Conservation (phyloP, 2,113 vertebrate species). For the Brachirus orientalis region DNA sequence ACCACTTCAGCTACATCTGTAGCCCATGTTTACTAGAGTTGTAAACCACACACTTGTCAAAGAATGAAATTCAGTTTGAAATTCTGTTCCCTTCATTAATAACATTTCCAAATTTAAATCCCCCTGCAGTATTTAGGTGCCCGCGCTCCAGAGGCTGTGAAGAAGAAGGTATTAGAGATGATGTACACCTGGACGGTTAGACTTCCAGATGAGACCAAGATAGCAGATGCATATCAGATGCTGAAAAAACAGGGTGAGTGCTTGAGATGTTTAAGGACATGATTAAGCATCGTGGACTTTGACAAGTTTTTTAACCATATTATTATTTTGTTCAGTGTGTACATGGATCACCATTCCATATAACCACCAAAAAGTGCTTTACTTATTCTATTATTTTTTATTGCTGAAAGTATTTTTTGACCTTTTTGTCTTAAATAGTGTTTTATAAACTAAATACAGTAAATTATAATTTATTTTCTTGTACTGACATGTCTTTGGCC, state of each 20-base stretch:
- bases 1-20: background rate
- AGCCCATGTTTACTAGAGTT: background rate
- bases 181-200: conserved; percentile 93
- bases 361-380: too few relatives aligned
- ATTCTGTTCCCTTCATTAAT: too few relatives aligned
- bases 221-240: conserved; percentile 96
- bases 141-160: conserved; percentile 91
- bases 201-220: conserved; percentile 92
- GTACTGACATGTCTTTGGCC: too few relatives aligned
- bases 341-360: too few relatives aligned
- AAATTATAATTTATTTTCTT: too few relatives aligned
- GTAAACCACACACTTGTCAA: background rate
- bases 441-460: too few relatives aligned
- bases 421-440: too few relatives aligned
- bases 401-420: background rate
- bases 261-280: background rate
- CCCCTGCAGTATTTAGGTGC: conserved; percentile 90
- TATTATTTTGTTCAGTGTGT: too few relatives aligned
- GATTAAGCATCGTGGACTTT: too few relatives aligned
- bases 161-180: conserved; percentile 93
- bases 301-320: too few relatives aligned
- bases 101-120: too few relatives aligned
- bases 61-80: too few relatives aligned
- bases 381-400: background rate
- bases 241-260: conserved; percentile 96